Conservation (phyloP, 2,888 invertebrate species). For the Globia sparganii region DNA sequence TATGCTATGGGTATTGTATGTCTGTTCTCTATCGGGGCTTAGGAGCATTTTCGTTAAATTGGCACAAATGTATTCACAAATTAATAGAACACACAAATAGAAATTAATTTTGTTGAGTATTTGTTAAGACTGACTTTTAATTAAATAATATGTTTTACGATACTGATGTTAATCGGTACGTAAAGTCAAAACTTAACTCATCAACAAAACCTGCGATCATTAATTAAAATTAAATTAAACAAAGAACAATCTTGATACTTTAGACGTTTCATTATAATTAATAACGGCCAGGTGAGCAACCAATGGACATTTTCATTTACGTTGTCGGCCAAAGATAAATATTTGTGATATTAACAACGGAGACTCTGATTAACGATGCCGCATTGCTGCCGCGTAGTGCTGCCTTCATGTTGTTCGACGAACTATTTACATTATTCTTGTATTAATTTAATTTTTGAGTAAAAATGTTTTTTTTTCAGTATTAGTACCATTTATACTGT, state of each 20-base stretch:
- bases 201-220: slow-evolving; percentile 18
- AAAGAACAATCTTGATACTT: slow-evolving; percentile 59
- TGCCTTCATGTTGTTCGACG: slow-evolving; percentile 31
- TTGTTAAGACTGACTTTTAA: not conserved
- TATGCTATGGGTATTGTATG: too few relatives aligned
- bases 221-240: slow-evolving; percentile 53
- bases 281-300: slow-evolving; percentile 71
- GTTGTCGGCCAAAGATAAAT: slow-evolving; percentile 77
- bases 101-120: not conserved
- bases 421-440: slow-evolving; percentile 3
- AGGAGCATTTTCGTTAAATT: not conserved
- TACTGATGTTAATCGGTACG: not conserved
- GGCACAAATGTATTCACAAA: not conserved
- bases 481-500: not conserved
- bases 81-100: not conserved
- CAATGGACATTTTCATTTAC: slow-evolving; percentile 78
- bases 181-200: slow-evolving; percentile 21
- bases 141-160: not conserved
- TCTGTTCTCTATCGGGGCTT: not conserved
- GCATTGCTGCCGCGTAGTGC: slow-evolving; percentile 74
- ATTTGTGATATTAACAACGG: slow-evolving; percentile 82
- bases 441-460: not conserved
- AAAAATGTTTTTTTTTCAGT: not conserved
- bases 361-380: slow-evolving; percentile 83
- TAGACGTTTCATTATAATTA: slow-evolving; percentile 66